Evolutionary conservation across 35 echinoderm and acorn worm species (phyloP), one percentile per base, ranked within the genome.

Genomic region (Lytechinus variegatus): DNA sequence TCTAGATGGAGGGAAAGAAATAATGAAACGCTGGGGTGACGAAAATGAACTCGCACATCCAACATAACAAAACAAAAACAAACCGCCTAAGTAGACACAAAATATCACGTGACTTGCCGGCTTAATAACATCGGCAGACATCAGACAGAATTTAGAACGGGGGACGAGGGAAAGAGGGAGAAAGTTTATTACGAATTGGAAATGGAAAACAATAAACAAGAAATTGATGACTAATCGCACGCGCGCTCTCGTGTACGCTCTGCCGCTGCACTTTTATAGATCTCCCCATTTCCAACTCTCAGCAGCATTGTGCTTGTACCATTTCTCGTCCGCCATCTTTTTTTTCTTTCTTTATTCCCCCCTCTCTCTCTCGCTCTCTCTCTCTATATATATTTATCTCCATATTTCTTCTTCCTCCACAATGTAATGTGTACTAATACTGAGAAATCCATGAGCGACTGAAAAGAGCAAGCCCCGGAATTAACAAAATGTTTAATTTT

Each of bases 201-300:
- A 90, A 90, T 90, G 88, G 88, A 90, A 90, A 90, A 90, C 88
- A 90, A 90, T 90, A 90, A 90, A 90, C 88, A 90, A 90, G 28
- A 90, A 90, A 90, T 90, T 90, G 88, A 90, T 90, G 88, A 90
- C 88, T 90, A 90, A 90, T 90, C 88, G 88, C 52, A 54, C 88
- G 24, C 88, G 88, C 88, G 28, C 28, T 54, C 29, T 90, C n/a
- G 88, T 44, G 33, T 79, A 79, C 66, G 66, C 33, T 90, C 88
- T 52, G 28, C 88, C n/a, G 88, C 24, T 90, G 88, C 52, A 90
- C 88, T 90, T 90, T 90, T 54, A 21, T 44, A 44, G 16, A 5
- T 54, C 27, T 90, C 4, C 24, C 52, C 29, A 44, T 90, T 44
- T 54, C 88, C 28, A 52, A 8, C 52, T 13, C 52, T 11, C 11